A percentile compares a stretch with the other conserved stretches of the same genome.
These are phyloP conservation scores for Syngnathoides biaculeatus DNA, from an alignment of 2,113 vertebrate species.

Conservation along the genomic window DNA sequence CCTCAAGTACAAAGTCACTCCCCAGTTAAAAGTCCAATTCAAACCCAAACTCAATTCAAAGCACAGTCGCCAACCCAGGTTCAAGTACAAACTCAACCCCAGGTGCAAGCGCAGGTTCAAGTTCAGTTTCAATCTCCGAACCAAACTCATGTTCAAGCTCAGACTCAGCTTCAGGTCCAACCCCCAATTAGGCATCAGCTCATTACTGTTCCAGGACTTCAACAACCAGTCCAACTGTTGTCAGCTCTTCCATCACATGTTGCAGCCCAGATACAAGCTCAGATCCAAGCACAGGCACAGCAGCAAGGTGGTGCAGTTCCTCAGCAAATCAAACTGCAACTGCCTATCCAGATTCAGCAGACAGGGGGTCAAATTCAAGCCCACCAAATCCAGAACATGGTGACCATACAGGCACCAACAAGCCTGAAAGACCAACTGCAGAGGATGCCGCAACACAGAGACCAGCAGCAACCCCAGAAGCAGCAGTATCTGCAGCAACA, in stretches of 20 bases:
- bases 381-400: slow-evolving; percentile 90
- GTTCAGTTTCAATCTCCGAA: slow-evolving; percentile 75
- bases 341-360: slow-evolving; percentile 87
- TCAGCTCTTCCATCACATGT: slow-evolving; percentile 68
- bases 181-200: slow-evolving; percentile 83
- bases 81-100: slow-evolving; percentile 73
- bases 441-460: slow-evolving; percentile 86
- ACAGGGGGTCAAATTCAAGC: slow-evolving; percentile 73
- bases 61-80: slow-evolving; percentile 66
- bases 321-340: slow-evolving; percentile 87
- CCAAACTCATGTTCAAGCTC: slow-evolving; percentile 70
- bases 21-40: slow-evolving; percentile 60
- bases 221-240: slow-evolving; percentile 85
- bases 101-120: slow-evolving; percentile 69
- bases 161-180: slow-evolving; percentile 76
- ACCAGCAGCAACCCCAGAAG: slow-evolving; percentile 79
- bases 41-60: slow-evolving; percentile 61
- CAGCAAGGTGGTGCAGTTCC: slow-evolving; percentile 82
- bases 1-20: slow-evolving; percentile 45
- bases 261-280: slow-evolving; percentile 79
- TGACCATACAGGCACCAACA: slow-evolving; percentile 85
- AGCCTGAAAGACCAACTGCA: slow-evolving; percentile 92
- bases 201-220: slow-evolving; percentile 85
- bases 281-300: slow-evolving; percentile 74
- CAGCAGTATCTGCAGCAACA: slow-evolving; percentile 17